phyloP scores from a whole-genome alignment of 2,888 invertebrate species.

The Pammene aurita region DNA sequence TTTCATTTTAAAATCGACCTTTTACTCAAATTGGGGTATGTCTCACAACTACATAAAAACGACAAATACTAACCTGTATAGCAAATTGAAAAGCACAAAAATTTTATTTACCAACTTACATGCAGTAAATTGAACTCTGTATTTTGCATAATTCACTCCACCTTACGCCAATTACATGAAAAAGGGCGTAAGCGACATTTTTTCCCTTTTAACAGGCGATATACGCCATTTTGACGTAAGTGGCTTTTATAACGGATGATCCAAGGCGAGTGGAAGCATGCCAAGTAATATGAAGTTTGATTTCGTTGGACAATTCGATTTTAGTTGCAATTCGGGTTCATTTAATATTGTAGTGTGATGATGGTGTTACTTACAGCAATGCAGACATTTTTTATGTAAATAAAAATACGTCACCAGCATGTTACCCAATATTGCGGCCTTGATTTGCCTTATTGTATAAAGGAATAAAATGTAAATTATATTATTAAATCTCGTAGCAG shows the following conservation, averaged over 20 bases:
- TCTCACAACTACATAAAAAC: background rate
- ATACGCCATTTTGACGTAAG: background rate
- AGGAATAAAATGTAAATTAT: too few species aligned
- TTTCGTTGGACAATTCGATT: constrained; percentile 46
- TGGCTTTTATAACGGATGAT: constrained; percentile 25
- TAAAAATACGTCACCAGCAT: too few species aligned
- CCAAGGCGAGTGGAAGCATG: constrained; percentile 44
- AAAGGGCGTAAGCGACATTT: constrained; percentile 9
- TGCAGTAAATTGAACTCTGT: constrained; percentile 24
- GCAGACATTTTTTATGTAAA: background rate
- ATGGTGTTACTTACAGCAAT: background rate
- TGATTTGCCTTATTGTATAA: too few species aligned
- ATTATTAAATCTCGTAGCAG: too few species aligned
- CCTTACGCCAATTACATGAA: background rate
- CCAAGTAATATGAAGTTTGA: constrained; percentile 49
- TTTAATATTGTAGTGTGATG: background rate
- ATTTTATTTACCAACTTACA: constrained; percentile 32
- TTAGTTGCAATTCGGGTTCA: constrained; percentile 39
- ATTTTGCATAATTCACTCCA: constrained; percentile 31
- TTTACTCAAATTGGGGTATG: background rate
- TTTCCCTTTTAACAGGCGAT: background rate
- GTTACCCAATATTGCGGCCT: too few species aligned
- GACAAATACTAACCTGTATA: constrained; percentile 5
- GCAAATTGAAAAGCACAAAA: constrained; percentile 24
- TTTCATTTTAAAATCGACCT: background rate